phyloP scores from a whole-genome alignment of 2,113 vertebrate species.

The Anthoscopus minutus region DNA sequence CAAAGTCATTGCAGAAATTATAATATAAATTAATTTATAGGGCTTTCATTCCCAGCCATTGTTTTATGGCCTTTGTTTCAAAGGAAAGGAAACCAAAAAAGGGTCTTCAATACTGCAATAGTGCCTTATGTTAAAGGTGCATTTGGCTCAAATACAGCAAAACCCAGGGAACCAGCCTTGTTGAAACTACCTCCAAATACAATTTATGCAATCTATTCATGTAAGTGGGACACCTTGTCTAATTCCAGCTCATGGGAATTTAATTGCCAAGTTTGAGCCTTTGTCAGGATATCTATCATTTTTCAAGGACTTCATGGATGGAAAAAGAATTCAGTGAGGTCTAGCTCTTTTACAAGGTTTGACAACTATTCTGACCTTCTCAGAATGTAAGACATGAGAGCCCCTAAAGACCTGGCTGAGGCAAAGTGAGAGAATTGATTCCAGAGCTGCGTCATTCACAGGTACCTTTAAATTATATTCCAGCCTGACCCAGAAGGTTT shows the following conservation, averaged over 20 bases:
- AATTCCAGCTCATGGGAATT: constrained; percentile 37
- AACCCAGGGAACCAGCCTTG: neutral
- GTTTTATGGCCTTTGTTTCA: neutral
- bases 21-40: constrained; percentile 55
- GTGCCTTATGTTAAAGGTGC: neutral
- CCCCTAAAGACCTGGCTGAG: neutral
- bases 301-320: constrained; percentile 7
- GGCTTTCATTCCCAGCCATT: constrained; percentile 55
- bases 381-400: neutral
- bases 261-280: constrained; percentile 28
- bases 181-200: neutral
- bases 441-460: constrained; percentile 5
- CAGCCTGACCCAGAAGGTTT: constrained; percentile 12
- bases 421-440: constrained; percentile 16
- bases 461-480: constrained; percentile 26
- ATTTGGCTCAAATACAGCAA: neutral
- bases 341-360: neutral
- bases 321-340: constrained; percentile 10
- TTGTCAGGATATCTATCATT: constrained; percentile 7
- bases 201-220: constrained; percentile 5
- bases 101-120: neutral
- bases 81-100: neutral
- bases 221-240: constrained; percentile 33
- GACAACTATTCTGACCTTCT: constrained; percentile 32
- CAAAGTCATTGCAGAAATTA: constrained; percentile 34